A percentile compares a stretch with the other conserved stretches of the same genome.
Evolutionary conservation across 2,113 vertebrate genomes (phyloP).

Genomic region (Riparia riparia): DNA sequence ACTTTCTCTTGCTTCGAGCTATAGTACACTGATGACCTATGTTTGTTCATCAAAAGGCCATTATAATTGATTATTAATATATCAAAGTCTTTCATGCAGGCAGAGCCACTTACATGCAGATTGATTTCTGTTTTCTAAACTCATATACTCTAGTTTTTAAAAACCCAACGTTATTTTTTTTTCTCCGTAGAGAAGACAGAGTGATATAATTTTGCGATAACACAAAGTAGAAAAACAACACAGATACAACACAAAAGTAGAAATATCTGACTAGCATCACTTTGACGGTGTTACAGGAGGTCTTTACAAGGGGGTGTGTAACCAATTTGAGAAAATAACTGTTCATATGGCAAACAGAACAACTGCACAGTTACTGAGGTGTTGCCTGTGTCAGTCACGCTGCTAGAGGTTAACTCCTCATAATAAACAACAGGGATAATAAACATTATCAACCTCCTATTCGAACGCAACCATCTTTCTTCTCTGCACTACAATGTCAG

Average conservation of each 20-base stretch:
- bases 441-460: neutral
- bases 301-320: neutral
- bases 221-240: neutral
- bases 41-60: neutral
- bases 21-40: neutral
- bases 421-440: conserved; percentile 25
- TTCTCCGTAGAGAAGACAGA: neutral
- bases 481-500: neutral
- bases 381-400: neutral
- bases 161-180: neutral
- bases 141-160: neutral
- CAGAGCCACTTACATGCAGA: conserved; percentile 29
- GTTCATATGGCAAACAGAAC: neutral
- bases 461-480: neutral
- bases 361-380: neutral
- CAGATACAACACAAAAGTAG: neutral
- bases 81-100: conserved; percentile 38
- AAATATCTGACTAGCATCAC: neutral
- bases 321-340: conserved; percentile 9
- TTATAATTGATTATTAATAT: conserved; percentile 71
- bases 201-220: neutral
- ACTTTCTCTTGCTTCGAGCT: neutral
- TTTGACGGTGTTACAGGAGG: neutral
- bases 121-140: conserved; percentile 22
- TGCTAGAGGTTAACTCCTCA: neutral